These are phyloP conservation scores for Nothura maculosa DNA, from an alignment of 2,797 vertebrate species.

Conservation along the genomic window DNA sequence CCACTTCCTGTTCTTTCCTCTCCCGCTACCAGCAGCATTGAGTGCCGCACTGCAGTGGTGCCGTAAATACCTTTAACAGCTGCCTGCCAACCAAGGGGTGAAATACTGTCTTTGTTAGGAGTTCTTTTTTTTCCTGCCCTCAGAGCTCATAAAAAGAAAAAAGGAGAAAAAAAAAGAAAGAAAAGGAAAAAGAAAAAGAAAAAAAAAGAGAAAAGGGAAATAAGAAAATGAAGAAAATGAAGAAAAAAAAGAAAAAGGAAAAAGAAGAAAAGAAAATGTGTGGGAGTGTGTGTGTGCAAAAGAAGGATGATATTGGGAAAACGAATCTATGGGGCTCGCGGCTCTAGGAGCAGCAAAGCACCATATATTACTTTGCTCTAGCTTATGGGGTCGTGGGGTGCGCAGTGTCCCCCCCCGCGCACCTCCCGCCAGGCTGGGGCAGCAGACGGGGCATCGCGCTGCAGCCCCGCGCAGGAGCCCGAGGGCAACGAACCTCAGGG, in stretches of 20 bases:
- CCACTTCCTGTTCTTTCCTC: slow-evolving; percentile 77
- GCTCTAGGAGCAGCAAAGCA: background rate
- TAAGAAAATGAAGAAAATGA: slow-evolving; percentile 55
- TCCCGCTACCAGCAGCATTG: slow-evolving; percentile 77
- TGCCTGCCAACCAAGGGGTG: slow-evolving; percentile 95
- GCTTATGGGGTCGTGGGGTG: background rate
- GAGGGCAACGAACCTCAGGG: background rate
- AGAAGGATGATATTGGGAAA: slow-evolving; percentile 10
- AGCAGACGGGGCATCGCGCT: background rate
- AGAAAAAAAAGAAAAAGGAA: slow-evolving; percentile 58
- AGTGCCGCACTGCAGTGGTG: slow-evolving; percentile 97
- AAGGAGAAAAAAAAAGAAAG: too few relatives aligned
- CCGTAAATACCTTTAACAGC: slow-evolving; percentile 99
- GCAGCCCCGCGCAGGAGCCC: background rate
- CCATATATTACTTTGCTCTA: fast-evolving
- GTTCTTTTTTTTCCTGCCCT: slow-evolving; percentile 84
- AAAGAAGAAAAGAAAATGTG: too few relatives aligned
- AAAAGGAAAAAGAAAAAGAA: too few relatives aligned
- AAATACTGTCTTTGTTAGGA: slow-evolving; percentile 99
- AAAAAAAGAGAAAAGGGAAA: slow-evolving; percentile 56
- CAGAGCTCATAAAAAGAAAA: slow-evolving; percentile 80
- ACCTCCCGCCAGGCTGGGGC: background rate
- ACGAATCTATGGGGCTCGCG: background rate
- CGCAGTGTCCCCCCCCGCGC: background rate
- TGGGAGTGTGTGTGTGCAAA: background rate